These are phyloP conservation scores for Conger conger DNA, from an alignment of 2,113 vertebrate species.

Conservation along the genomic window DNA sequence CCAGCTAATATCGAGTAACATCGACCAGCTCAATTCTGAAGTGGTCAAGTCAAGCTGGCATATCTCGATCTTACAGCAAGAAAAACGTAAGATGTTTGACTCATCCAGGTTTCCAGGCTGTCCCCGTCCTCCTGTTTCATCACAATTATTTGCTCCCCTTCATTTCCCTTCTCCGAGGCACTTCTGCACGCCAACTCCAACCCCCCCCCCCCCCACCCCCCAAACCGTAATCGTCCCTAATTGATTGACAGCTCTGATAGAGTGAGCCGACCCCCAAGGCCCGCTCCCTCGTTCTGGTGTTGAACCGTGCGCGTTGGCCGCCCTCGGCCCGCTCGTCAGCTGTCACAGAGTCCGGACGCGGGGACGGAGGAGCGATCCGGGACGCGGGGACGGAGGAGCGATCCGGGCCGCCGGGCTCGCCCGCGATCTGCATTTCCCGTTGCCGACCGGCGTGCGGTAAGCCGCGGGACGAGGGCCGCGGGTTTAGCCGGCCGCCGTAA, in stretches of 20 bases:
- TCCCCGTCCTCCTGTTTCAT: slow-evolving; percentile 63
- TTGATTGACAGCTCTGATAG: slow-evolving; percentile 99
- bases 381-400: slow-evolving; percentile 47
- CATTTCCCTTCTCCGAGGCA: slow-evolving; percentile 68
- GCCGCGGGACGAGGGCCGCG: background rate
- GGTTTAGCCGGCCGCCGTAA: background rate
- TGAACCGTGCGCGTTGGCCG: slow-evolving; percentile 97
- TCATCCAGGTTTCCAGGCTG: slow-evolving; percentile 31
- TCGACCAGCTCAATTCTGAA: too few species aligned
- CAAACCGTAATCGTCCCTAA: slow-evolving; percentile 99
- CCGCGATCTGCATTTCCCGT: background rate
- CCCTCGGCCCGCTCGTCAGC: slow-evolving; percentile 95
- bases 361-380: slow-evolving; percentile 54
- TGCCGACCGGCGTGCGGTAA: background rate
- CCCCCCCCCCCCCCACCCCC: slow-evolving; percentile 75
- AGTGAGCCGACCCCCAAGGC: slow-evolving; percentile 89
- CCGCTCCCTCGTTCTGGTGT: slow-evolving; percentile 90
- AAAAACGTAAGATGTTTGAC: too few species aligned
- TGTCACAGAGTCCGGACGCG: slow-evolving; percentile 68
- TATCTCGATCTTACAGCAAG: too few species aligned
- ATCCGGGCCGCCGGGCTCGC: slow-evolving; percentile 60
- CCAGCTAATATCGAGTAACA: too few species aligned
- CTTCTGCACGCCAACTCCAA: slow-evolving; percentile 74
- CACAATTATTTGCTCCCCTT: slow-evolving; percentile 60
- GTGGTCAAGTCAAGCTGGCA: too few species aligned